Conservation (phyloP, 2,888 invertebrate species). For the Rhagonycha fulva region DNA sequence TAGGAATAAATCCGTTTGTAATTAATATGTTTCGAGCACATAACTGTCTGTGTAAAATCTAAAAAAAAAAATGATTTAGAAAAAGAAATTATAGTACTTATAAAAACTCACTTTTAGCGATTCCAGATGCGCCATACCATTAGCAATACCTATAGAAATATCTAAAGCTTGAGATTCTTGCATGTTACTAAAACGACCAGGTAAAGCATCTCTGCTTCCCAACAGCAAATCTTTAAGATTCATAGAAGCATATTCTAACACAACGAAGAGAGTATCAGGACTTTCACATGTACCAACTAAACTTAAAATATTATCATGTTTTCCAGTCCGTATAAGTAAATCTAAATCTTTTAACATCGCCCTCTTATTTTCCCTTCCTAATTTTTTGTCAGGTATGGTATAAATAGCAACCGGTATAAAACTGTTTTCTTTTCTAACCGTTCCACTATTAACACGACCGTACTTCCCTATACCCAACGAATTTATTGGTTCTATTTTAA, state of each 20-base stretch:
- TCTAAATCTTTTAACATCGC: slow-evolving; percentile 72
- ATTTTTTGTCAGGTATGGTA: slow-evolving; percentile 62
- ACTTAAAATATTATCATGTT: slow-evolving; percentile 72
- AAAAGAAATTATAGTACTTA: background rate
- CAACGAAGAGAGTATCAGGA: slow-evolving; percentile 73
- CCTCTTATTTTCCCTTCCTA: slow-evolving; percentile 55
- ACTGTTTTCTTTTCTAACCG: slow-evolving; percentile 65
- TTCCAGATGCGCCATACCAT: slow-evolving; percentile 73
- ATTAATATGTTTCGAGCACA: slow-evolving; percentile 75
- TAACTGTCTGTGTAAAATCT: slow-evolving; percentile 74
- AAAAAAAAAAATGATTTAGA: slow-evolving; percentile 30
- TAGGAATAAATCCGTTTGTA: slow-evolving; percentile 67
- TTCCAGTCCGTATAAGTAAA: slow-evolving; percentile 68
- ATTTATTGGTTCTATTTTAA: slow-evolving; percentile 67
- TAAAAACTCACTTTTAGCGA: slow-evolving; percentile 58
- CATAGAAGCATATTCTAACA: slow-evolving; percentile 70
- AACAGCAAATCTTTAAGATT: slow-evolving; percentile 74
- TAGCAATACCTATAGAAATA: slow-evolving; percentile 68
- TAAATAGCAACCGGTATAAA: slow-evolving; percentile 65
- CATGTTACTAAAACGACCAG: slow-evolving; percentile 58
- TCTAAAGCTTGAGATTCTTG: slow-evolving; percentile 67
- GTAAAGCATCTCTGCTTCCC: slow-evolving; percentile 61
- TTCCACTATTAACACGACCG: slow-evolving; percentile 76
- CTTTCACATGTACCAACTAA: slow-evolving; percentile 82
- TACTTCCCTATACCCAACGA: slow-evolving; percentile 76